phyloP scores from a whole-genome alignment of 1,140 invertebrate species.

The Drosophila nigrodunni region DNA sequence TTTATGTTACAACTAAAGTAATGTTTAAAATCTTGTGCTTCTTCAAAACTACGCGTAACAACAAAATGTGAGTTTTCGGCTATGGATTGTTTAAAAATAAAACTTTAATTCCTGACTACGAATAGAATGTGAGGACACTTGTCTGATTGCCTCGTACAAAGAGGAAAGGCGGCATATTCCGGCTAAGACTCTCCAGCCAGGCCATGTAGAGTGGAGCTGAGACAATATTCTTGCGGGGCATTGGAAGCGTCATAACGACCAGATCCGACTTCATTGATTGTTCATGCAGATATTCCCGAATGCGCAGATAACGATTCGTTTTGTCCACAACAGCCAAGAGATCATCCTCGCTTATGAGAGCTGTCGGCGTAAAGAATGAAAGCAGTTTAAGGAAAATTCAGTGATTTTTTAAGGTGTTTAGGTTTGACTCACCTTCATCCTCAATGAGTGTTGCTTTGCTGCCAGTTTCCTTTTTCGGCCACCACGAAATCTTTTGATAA shows the following conservation, averaged over 20 bases:
- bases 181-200: conserved; percentile 96
- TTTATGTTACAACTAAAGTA: conserved; percentile 72
- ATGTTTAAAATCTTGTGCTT: conserved; percentile 57
- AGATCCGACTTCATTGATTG: conserved; percentile 94
- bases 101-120: conserved; percentile 86
- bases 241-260: conserved; percentile 95
- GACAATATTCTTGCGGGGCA: conserved; percentile 95
- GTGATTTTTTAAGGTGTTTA: background rate
- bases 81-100: conserved; percentile 47
- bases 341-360: conserved; percentile 92
- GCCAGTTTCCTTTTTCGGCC: conserved; percentile 80
- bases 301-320: conserved; percentile 94
- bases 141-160: conserved; percentile 97
- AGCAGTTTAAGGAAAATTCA: background rate
- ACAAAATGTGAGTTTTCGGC: conserved; percentile 50
- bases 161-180: conserved; percentile 95
- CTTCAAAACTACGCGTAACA: conserved; percentile 19
- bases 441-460: conserved; percentile 83
- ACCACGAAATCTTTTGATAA: conserved; percentile 90
- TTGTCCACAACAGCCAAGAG: conserved; percentile 94
- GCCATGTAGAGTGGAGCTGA: conserved; percentile 96
- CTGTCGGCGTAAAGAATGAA: conserved; percentile 83
- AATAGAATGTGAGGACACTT: conserved; percentile 98
- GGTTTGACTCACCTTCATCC: conserved; percentile 85
- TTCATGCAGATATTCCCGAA: conserved; percentile 94